Percentiles rank a stretch among this genome's conserved stretches.
phyloP scores from a whole-genome alignment of 2,113 vertebrate genomes.

The Neopipo cinnamomea region DNA sequence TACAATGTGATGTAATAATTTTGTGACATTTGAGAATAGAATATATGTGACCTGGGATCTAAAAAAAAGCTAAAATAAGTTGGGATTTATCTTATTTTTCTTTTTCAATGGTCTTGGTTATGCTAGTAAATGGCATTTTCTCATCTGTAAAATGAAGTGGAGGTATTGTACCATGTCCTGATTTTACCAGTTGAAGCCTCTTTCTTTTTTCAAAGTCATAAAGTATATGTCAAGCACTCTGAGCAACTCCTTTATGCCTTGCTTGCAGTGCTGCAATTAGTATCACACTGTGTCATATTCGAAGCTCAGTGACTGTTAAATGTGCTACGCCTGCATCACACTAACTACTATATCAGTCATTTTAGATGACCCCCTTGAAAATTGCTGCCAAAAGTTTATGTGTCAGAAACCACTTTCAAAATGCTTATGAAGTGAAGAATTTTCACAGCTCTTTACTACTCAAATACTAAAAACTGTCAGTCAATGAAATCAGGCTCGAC shows the following conservation, averaged over 20 bases:
- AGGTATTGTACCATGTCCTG: background rate
- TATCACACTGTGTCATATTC: constrained; percentile 61
- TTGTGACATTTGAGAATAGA: background rate
- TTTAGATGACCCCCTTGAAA: constrained; percentile 73
- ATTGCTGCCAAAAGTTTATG: constrained; percentile 77
- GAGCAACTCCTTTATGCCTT: constrained; percentile 38
- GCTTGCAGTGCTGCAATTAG: constrained; percentile 56
- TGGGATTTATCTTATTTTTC: background rate
- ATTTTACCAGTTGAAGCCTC: constrained; percentile 30
- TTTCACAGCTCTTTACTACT: constrained; percentile 69
- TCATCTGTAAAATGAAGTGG: constrained; percentile 14
- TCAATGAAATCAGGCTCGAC: constrained; percentile 60
- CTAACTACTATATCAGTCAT: constrained; percentile 76
- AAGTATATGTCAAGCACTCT: constrained; percentile 37
- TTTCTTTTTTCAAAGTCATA: constrained; percentile 43
- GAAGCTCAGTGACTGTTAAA: constrained; percentile 61
- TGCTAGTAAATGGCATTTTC: background rate
- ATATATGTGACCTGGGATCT: background rate
- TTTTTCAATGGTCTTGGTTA: background rate
- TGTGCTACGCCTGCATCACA: constrained; percentile 33
- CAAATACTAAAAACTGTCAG: constrained; percentile 72
- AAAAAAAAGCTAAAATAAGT: background rate
- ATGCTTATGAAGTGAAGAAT: constrained; percentile 71
- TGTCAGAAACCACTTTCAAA: constrained; percentile 73
- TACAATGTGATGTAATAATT: background rate